Base-by-base conservation (phyloP, 2,888 invertebrate species). In the Amblyjoppa proteus region DNA sequence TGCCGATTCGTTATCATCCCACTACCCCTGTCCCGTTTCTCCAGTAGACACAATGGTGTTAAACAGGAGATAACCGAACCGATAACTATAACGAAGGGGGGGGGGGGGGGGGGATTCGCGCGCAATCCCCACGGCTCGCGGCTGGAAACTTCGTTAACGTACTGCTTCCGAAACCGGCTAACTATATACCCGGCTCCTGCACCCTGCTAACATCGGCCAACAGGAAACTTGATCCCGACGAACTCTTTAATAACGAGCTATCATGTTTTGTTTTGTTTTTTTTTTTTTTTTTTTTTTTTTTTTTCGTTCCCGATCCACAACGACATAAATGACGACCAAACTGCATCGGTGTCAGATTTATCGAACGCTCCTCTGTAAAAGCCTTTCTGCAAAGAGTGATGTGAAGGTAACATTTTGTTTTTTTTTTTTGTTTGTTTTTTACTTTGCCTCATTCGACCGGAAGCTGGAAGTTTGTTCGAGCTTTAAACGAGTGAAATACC, bases 11-110 rank as follows among this genome's bases (percentile, higher is more conserved):
- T 92, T 93, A 92, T 93, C 93, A 87, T 87, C 85, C 85, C 88
- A 28, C 86, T 89, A 28, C 68, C 56, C 49, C 77, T 64, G 77
- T 28, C 71, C 80, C 85, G 80, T 81, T 80, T 83, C 73, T 70
- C 75, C 49, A 81, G 87, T 88, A 88, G 89, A 90, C 91, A 92
- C 92, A 92, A 93, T 92, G 92, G 92, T 90, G 93, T 91, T 93
- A 92, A 92, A 92, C 91, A 91, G 90, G 90, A 92, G 93, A 93
- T 93, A 93, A 92, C 90, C 88, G 87, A 88, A 86, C 88, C 87
- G 91, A 89, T 91, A 91, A 88, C 88, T 88, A 89, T 87, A 87
- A 76, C 71, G 58, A 73, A 78, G 78, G 83, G 82, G 81, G 70
- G 70, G 78, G 83, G 82, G 81, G 70, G 70, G 53, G 45, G 34